Conservation (phyloP, 2,797 vertebrate genomes). For the Luscinia megarhynchos region DNA sequence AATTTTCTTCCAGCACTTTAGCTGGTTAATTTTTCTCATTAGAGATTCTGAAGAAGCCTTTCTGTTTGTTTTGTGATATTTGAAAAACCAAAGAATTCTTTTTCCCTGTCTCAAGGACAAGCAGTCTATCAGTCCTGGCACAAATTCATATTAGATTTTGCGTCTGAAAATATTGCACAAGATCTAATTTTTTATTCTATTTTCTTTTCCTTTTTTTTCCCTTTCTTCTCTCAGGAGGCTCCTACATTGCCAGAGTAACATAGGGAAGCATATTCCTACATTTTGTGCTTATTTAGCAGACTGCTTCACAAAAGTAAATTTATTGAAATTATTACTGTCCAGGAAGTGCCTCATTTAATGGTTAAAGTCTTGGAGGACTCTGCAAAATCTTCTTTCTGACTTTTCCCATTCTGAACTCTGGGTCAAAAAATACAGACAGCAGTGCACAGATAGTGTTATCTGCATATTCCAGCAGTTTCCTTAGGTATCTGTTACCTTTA, state of each 20-base stretch:
- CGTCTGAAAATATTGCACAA: background rate
- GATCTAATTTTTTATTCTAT: background rate
- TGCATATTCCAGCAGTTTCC: background rate
- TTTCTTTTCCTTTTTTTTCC: background rate
- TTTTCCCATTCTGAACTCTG: background rate
- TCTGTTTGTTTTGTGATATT: conserved; percentile 15
- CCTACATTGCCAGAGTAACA: background rate
- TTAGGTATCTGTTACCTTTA: background rate
- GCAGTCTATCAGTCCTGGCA: background rate
- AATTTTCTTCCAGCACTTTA: background rate
- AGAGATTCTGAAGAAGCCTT: background rate
- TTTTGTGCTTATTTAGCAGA: background rate
- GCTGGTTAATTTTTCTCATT: background rate
- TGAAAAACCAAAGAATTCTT: background rate
- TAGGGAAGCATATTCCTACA: background rate
- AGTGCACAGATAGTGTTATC: background rate
- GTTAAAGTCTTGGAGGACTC: background rate
- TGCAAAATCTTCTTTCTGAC: background rate
- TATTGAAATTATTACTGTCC: background rate
- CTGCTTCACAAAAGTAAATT: background rate
- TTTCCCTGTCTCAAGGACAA: background rate
- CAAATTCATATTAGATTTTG: background rate
- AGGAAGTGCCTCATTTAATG: background rate
- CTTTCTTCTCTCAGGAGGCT: background rate
- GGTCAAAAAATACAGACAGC: background rate